Evolutionary conservation across 2,113 vertebrate genomes (phyloP).

Genomic region (Lophius piscatorius): DNA sequence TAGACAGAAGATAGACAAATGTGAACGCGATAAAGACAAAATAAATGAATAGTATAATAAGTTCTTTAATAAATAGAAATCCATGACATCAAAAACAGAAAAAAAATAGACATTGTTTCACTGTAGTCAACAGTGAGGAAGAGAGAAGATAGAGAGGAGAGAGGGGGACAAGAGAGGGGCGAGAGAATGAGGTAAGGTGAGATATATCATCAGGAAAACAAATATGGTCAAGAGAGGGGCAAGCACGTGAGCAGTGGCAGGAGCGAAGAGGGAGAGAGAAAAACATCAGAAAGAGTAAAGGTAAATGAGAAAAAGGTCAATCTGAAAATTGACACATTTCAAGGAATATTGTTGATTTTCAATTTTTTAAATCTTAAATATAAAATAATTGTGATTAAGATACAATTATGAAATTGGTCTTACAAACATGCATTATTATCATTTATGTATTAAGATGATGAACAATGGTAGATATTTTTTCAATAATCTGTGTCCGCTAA

Average conservation of each 20-base stretch:
- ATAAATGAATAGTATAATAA: no score
- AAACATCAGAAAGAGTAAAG: neutral
- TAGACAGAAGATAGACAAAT: neutral
- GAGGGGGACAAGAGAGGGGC: neutral
- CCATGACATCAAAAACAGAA: neutral
- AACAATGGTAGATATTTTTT: neutral
- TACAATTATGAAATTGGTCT: no score
- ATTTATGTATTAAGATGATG: neutral
- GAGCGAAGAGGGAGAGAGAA: constrained; percentile 1
- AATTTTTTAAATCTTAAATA: neutral
- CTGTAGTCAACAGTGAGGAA: constrained; percentile 8
- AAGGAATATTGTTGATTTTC: neutral
- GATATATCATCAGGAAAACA: no score
- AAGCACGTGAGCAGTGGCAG: constrained; percentile 14
- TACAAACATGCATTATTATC: neutral
- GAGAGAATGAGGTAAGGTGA: neutral
- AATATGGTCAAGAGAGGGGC: neutral
- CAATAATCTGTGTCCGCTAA: neutral
- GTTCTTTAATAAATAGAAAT: constrained; percentile 9
- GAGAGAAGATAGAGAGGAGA: neutral
- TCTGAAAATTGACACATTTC: neutral
- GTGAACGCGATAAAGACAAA: neutral
- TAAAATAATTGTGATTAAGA: no score
- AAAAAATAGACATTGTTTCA: neutral
- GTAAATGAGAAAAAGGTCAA: neutral